phyloP scores from a whole-genome alignment of 2,113 vertebrate genomes.

The Empidonax traillii region DNA sequence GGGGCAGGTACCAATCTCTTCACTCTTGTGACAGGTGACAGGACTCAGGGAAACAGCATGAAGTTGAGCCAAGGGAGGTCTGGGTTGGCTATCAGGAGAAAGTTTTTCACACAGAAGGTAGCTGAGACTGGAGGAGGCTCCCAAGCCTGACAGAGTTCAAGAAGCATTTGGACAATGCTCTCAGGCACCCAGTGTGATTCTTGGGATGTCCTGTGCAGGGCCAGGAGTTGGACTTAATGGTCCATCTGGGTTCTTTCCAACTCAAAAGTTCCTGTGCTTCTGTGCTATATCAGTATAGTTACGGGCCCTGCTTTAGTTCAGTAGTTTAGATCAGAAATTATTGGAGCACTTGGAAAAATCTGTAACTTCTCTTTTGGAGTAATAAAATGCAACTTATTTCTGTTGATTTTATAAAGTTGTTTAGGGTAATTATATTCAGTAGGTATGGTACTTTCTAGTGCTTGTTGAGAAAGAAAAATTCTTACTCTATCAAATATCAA shows the following conservation, averaged over 20 bases:
- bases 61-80: not conserved
- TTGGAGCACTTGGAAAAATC: not conserved
- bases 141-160: not conserved
- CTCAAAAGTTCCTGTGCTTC: not conserved
- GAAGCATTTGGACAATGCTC: not conserved
- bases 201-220: not conserved
- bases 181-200: not conserved
- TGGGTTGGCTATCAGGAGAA: not conserved
- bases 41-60: not conserved
- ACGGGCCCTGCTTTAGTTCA: not conserved
- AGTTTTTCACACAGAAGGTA: not conserved
- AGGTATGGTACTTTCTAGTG: not conserved
- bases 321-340: not conserved
- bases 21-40: not conserved
- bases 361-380: not conserved
- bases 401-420: not conserved
- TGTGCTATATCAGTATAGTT: not conserved
- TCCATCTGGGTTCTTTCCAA: not conserved
- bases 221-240: not conserved
- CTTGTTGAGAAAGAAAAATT: not conserved
- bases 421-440: not conserved
- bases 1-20: not conserved
- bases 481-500: not conserved
- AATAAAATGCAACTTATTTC: not conserved
- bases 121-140: not conserved